Evolutionary conservation across 2,113 vertebrate genomes (phyloP).

Genomic region (Saguinus midas): DNA sequence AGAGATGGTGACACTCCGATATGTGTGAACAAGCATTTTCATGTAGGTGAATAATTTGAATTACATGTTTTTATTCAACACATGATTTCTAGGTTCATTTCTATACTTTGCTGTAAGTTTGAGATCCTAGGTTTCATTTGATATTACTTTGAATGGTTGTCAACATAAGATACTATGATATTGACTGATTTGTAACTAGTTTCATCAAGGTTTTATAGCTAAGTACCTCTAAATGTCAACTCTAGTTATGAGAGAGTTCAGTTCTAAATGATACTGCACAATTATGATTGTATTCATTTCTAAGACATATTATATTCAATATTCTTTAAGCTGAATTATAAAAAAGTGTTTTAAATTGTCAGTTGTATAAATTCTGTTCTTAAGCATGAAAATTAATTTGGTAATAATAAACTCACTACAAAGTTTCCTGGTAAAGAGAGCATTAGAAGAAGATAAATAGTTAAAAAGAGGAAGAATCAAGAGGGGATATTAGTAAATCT

Average conservation of each 20-base stretch:
- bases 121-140: neutral
- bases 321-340: neutral
- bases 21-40: neutral
- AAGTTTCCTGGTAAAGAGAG: neutral
- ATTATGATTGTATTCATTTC: neutral
- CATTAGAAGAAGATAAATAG: neutral
- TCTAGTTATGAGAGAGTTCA: neutral
- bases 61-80: neutral
- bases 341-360: neutral
- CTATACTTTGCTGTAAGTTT: neutral
- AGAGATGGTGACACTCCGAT: neutral
- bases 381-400: neutral
- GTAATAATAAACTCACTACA: neutral
- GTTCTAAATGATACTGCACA: neutral
- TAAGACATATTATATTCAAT: neutral
- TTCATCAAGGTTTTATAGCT: neutral
- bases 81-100: neutral
- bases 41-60: neutral
- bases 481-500: neutral
- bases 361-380: neutral
- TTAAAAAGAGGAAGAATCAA: neutral
- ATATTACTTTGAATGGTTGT: neutral
- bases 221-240: neutral
- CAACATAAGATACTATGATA: neutral
- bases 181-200: neutral